These are phyloP conservation scores for Drosophila ficusphila DNA, from an alignment of 1,140 invertebrate genomes.

Conservation along the genomic window DNA sequence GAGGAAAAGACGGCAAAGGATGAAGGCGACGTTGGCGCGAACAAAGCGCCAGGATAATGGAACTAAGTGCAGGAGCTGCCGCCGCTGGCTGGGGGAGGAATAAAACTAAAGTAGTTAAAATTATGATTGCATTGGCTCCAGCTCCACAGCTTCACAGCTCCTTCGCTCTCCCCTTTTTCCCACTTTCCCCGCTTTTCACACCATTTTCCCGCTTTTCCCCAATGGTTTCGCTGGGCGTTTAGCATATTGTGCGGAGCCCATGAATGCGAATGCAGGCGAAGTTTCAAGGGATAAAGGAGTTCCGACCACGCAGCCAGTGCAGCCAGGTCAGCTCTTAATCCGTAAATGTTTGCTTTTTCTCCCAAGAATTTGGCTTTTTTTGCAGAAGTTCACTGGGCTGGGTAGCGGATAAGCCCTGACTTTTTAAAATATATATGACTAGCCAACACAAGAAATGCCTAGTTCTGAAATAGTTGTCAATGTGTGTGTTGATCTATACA, in stretches of 20 bases:
- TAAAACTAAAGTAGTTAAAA: constrained; percentile 81
- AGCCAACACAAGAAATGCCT: too few relatives aligned
- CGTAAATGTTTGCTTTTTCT: background rate
- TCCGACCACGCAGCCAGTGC: constrained; percentile 1
- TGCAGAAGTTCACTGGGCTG: too few relatives aligned
- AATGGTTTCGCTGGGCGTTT: constrained; percentile 47
- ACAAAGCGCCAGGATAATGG: constrained; percentile 68
- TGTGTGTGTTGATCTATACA: too few relatives aligned
- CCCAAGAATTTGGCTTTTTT: background rate
- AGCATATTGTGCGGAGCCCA: constrained; percentile 70
- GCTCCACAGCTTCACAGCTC: background rate
- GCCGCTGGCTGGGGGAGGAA: constrained; percentile 32
- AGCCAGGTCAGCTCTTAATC: constrained; percentile 13
- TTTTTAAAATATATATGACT: too few relatives aligned
- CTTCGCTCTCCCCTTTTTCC: background rate
- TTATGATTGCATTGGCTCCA: constrained; percentile 75
- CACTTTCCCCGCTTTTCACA: background rate
- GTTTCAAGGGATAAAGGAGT: constrained; percentile 18
- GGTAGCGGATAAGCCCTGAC: too few relatives aligned
- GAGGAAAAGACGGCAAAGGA: constrained; percentile 28
- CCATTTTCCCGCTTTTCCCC: background rate
- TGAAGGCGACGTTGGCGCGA: constrained; percentile 24
- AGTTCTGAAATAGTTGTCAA: too few relatives aligned
- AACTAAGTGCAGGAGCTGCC: constrained; percentile 60
- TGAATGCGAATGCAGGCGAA: constrained; percentile 67